A percentile compares a stretch with the other conserved stretches of the same genome.
phyloP scores from a whole-genome alignment of 2,888 invertebrate genomes.

The Erebia aethiops region DNA sequence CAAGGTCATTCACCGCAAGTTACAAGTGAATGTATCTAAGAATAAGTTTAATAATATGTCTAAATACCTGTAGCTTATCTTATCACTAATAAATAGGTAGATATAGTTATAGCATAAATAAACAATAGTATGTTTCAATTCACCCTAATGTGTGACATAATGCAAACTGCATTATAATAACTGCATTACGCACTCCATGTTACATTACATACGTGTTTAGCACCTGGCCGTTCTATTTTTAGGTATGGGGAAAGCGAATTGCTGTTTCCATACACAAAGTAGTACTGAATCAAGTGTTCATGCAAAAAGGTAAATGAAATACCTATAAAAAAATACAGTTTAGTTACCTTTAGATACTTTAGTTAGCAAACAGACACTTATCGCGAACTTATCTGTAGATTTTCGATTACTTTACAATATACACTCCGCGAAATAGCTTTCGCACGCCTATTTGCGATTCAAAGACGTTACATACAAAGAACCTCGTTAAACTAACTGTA shows the following conservation, averaged over 20 bases:
- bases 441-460: conserved; percentile 46
- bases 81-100: conserved; percentile 17
- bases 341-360: conserved; percentile 37
- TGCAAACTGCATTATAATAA: conserved; percentile 49
- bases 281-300: conserved; percentile 1
- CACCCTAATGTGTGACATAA: conserved; percentile 46
- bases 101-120: conserved; percentile 24
- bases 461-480: conserved; percentile 36
- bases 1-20: conserved; percentile 33
- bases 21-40: conserved; percentile 17
- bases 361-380: conserved; percentile 37
- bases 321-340: conserved; percentile 43
- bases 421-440: conserved; percentile 46
- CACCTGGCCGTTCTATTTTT: conserved; percentile 61
- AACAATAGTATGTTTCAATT: conserved; percentile 21
- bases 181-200: conserved; percentile 47
- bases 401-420: conserved; percentile 38
- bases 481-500: conserved; percentile 40
- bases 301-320: conserved; percentile 36
- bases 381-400: conserved; percentile 39
- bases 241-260: conserved; percentile 48
- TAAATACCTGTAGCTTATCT: conserved; percentile 4
- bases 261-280: conserved; percentile 29
- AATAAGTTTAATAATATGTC: neutral
- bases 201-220: conserved; percentile 46